Conservation (phyloP, 64 coral and sea anemone genomes). For the Montipora efflorescens region DNA sequence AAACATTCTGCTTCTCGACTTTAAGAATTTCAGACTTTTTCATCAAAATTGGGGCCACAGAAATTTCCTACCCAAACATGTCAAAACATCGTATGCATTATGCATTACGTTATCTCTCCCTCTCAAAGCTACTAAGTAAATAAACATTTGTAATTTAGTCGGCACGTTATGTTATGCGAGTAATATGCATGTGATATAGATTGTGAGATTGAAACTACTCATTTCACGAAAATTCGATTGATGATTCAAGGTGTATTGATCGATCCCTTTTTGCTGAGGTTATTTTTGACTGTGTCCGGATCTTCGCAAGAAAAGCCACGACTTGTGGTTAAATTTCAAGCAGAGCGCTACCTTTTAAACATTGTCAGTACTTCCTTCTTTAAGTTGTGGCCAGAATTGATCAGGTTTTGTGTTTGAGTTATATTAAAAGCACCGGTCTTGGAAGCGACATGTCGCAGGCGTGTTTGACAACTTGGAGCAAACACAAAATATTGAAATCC, state of each 20-base stretch:
- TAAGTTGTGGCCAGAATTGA: neutral
- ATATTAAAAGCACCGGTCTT: neutral
- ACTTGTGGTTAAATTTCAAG: neutral
- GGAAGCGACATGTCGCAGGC: neutral
- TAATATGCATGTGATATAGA: neutral
- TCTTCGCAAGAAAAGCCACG: neutral
- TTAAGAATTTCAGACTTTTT: neutral
- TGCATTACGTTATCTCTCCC: slow-evolving; percentile 40
- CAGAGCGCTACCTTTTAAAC: neutral
- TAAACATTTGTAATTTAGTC: slow-evolving; percentile 31
- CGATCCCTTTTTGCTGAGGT: neutral
- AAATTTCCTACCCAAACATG: slow-evolving; percentile 36
- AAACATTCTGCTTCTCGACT: neutral
- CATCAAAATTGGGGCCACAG: neutral
- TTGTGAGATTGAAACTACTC: neutral
- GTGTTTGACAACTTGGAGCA: neutral
- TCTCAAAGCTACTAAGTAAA: slow-evolving; percentile 33
- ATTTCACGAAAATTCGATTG: neutral
- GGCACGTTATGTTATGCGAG: neutral
- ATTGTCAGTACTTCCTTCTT: neutral
- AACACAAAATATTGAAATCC: neutral
- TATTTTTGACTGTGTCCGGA: neutral
- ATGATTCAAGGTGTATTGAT: neutral
- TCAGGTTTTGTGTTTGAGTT: neutral
- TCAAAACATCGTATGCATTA: neutral